Base-by-base conservation (phyloP, 2,113 vertebrate species). In the Bubalus kerabau region DNA sequence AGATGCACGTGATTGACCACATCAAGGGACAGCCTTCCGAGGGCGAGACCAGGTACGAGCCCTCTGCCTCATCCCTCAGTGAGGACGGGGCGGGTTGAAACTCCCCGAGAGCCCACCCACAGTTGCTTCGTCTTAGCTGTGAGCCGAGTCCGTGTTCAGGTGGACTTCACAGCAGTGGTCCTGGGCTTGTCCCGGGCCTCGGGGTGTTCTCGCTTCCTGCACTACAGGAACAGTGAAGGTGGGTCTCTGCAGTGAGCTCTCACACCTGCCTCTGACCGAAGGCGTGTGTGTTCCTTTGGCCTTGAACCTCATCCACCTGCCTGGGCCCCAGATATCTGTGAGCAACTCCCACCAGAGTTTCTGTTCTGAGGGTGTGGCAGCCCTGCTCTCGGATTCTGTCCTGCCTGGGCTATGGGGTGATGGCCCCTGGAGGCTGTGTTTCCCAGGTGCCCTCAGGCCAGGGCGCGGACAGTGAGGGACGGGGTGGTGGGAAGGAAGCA, bases 1-100 rank as follows among this genome's bases (percentile, higher is more conserved):
- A 99, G 98, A 99, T 99, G 99, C 99, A 99, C 0, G 99, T 99
- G 54, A 98, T 99, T 4, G 99, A 99, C 96, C 99, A 99, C 98
- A 98, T 98, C 13, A 99, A 99, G 91, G 99, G 99, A 1, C 99
- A 99, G 60, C 99, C 99, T 21, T 98, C 98, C 15, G 98, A 98
- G 76, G 91, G 87, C 0, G 99, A 99, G 91, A 99, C 99, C 87
- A 99, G 99, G 98, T 98, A 19, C 12, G 57, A 32, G 28, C 16
- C 14, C 19, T 13, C 15, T 28, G n/a, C 43, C 5, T 17, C 4
- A 3, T 17, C 32, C 62, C 23, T 16, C 48, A 17, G 13, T 9
- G 28, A 46, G 43, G 7, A 17, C 12, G 1, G 9, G 46, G 7
- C 1, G 2, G 36, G 30, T 19, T 9, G 57, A 26, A 32, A n/a